These are phyloP conservation scores for Cassiopea xamachana DNA, from an alignment of 30 jellyfish, hydroid and myxozoan genomes.

Conservation along the genomic window DNA sequence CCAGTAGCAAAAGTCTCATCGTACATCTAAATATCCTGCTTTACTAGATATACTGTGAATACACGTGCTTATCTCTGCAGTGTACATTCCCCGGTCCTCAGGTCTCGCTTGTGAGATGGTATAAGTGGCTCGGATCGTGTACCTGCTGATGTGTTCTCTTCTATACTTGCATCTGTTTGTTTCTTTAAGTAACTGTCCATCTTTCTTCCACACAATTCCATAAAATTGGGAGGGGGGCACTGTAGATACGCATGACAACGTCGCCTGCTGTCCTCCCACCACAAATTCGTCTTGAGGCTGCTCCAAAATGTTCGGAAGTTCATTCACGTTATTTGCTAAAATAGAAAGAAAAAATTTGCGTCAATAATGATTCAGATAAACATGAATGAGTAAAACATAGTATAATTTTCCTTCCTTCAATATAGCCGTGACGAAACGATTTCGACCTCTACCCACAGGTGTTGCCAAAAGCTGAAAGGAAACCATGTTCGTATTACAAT, in stretches of 20 bases:
- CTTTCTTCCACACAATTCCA: constrained; percentile 40
- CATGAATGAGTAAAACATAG: no score
- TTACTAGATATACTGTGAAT: background rate
- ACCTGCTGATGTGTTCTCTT: background rate
- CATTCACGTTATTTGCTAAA: background rate
- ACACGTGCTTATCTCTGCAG: background rate
- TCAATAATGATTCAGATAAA: background rate
- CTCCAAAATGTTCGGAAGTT: constrained; percentile 1
- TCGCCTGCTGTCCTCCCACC: constrained; percentile 34
- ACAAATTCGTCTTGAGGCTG: constrained; percentile 14
- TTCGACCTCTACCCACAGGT: no score
- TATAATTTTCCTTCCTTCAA: no score
- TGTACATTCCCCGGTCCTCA: background rate
- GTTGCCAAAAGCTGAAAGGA: no score
- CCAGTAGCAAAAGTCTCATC: background rate
- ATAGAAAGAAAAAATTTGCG: background rate
- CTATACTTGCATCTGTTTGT: constrained; percentile 17
- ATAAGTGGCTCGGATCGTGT: background rate
- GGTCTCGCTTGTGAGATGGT: background rate
- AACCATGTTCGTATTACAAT: no score
- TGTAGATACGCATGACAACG: constrained; percentile 38
- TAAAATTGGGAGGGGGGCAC: background rate
- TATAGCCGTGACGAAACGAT: no score
- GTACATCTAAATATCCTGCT: background rate
- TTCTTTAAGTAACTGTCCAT: constrained; percentile 54